Evolutionary conservation across 2,113 vertebrate genomes (phyloP), one percentile per base, ranked within the genome.

Genomic region (Dipodomys merriami): DNA sequence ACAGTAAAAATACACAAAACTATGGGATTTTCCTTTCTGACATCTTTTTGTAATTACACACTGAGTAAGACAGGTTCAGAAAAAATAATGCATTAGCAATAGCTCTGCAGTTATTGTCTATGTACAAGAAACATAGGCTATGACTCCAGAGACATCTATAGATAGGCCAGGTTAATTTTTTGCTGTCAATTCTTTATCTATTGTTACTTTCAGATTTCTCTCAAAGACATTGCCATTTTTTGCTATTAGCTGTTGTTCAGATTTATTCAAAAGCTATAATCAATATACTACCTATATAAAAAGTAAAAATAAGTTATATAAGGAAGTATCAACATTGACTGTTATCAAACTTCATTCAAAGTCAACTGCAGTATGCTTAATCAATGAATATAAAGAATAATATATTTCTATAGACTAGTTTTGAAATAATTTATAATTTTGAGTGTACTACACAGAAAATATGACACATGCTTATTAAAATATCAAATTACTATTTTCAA

Each of bases 401-500:
- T n/a, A 49, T 22, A 83, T 87, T 81, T 85, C 30, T 13, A 91
- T 85, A 20, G 91, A 76, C 15, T 39, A 0, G 78, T 81, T 91
- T 6, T 62, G 3, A 12, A 90, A 72, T 7, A 62, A 72, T 86
- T 90, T 57, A 7, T 88, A 20, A 35, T 3, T 67, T 71, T 90
- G 76, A 86, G 57, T 39, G 22, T 20, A 33, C 79, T 82, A 30
- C 19, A 79, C 6, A 7, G 57, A 68, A 39, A 49, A 73, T 35
- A 49, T 46, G 57, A 81, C 60, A 93, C 67, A 95, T 71, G 12
- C 3, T 20, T 49, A 76, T 74, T 83, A 85, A 90, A 83, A 84
- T 20, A 49, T 29, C 6, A 78, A 60, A 79, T 35, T 39, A 1
- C 30, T 30, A 7, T 83, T 88, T 57, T 79, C 62, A 85, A 67